These are phyloP conservation scores for Thalassoma bifasciatum DNA, from an alignment of 2,113 vertebrate species.

Conservation along the genomic window DNA sequence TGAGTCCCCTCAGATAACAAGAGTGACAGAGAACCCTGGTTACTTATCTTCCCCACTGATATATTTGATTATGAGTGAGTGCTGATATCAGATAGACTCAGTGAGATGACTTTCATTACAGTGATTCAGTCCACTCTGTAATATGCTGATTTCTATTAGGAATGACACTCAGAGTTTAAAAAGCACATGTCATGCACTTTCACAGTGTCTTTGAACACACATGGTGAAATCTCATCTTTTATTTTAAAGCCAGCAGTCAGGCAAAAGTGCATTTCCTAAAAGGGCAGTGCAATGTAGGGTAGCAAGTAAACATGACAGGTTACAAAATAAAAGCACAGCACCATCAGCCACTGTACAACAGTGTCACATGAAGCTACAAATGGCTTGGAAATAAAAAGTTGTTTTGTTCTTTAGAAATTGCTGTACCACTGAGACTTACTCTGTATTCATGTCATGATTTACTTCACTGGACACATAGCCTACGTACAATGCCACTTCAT, in stretches of 20 bases:
- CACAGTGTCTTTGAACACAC: conserved; percentile 15
- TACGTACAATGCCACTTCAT: conserved; percentile 32
- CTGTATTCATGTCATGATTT: not conserved
- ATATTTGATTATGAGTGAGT: conserved; percentile 87
- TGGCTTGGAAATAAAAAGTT: conserved; percentile 6
- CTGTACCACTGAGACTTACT: not conserved
- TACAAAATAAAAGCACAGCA: conserved; percentile 52
- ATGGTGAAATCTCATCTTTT: conserved; percentile 39
- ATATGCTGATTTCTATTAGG: conserved; percentile 38
- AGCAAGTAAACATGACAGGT: conserved; percentile 48
- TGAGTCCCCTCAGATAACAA: conserved; percentile 81
- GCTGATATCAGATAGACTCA: conserved; percentile 82
- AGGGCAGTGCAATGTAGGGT: conserved; percentile 57
- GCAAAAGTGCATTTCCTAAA: conserved; percentile 49
- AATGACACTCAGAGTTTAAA: conserved; percentile 29
- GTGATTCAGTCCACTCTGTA: conserved; percentile 36
- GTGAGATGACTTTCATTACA: conserved; percentile 40
- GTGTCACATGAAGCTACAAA: conserved; percentile 44
- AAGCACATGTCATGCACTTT: conserved; percentile 29
- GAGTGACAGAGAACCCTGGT: conserved; percentile 85
- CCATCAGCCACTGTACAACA: conserved; percentile 60
- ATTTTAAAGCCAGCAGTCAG: conserved; percentile 58
- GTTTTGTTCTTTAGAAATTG: conserved; percentile 5
- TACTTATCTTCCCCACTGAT: conserved; percentile 78
- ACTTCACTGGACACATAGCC: conserved; percentile 3